Conservation (phyloP, 1,140 invertebrate species). For the Hyles euphorbiae region DNA sequence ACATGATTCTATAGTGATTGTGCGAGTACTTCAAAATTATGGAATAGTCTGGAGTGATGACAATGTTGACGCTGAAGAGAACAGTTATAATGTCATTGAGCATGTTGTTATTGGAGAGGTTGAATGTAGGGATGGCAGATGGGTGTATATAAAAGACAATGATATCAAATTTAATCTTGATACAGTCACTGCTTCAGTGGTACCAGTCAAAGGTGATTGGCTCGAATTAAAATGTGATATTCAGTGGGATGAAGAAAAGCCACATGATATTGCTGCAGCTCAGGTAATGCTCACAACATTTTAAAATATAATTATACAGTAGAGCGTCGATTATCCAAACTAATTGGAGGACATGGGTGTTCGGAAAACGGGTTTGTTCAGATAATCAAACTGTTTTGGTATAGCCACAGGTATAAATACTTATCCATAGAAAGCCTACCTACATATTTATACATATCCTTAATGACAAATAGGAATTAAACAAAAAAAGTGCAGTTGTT, state of each 20-base stretch:
- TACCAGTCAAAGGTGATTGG: constrained; percentile 80
- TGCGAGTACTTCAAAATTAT: constrained; percentile 54
- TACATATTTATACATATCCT: too few species aligned
- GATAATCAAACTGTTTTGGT: too few species aligned
- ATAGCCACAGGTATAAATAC: too few species aligned
- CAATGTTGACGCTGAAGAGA: constrained; percentile 46
- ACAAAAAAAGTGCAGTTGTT: too few species aligned
- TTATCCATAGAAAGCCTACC: too few species aligned
- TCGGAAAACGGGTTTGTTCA: too few species aligned
- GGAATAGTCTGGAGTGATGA: constrained; percentile 48
- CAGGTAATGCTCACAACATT: constrained; percentile 29
- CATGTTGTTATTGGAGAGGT: constrained; percentile 76
- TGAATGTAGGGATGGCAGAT: constrained; percentile 60
- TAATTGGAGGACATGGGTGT: too few species aligned
- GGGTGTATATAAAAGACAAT: constrained; percentile 72
- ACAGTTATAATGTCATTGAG: constrained; percentile 60
- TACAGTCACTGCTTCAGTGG: constrained; percentile 66
- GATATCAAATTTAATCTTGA: constrained; percentile 75
- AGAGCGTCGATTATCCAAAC: too few species aligned
- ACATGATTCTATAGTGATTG: constrained; percentile 42
- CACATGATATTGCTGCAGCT: constrained; percentile 41
- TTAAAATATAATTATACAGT: too few species aligned
- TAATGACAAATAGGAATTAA: too few species aligned
- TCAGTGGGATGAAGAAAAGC: constrained; percentile 72
- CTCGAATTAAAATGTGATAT: constrained; percentile 76